Base-by-base conservation (phyloP, 2,888 invertebrate species). In the Idaea aversata region DNA sequence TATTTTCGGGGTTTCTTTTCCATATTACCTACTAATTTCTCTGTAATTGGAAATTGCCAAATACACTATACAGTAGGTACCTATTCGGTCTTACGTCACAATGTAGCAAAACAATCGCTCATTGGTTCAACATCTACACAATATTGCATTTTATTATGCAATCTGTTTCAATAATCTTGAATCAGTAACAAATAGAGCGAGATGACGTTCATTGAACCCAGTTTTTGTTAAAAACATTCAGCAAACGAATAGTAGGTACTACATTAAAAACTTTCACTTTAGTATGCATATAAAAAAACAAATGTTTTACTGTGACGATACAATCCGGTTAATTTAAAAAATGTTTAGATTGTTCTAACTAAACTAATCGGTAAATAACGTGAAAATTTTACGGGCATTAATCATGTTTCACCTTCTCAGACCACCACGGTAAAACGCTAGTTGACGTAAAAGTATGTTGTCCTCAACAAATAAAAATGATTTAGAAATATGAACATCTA, bases 221-320 rank as follows among this genome's bases (percentile, higher is more conserved):
- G 10, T 47, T 47, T 47, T 13, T 47, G 47, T 47, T 7, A 47
- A 47, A 47, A 34, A 34, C 6, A 73, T 67, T 62, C 65, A 63
- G 63, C 10, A 47, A 13, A 47, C 10, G 13, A 47, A 47, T 36
- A 10, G 36, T 4, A n/a, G n/a, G n/a, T n/a, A n/a, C n/a, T n/a
- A 5, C 10, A 36, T 38, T 47, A 7, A 47, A 13, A 10, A 47
- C 47, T 47, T 47, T 47, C 47, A 47, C 47, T 47, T 5, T 7
- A 47, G 10, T 47, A 47, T 7, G 4, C 13, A 10, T 13, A 13
- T 6, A 7, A 47, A 47, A 47, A 47, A 47, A 47, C 4, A 47
- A 47, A 47, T 38, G 38, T 10, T 38, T 13, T 47, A 47, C 10
- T 47, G 7, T 47, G 7, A 7, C 47, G 47, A 10, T 47, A 47